These are phyloP conservation scores for Corythaixoides concolor DNA, from an alignment of 2,113 vertebrate genomes.

Conservation along the genomic window DNA sequence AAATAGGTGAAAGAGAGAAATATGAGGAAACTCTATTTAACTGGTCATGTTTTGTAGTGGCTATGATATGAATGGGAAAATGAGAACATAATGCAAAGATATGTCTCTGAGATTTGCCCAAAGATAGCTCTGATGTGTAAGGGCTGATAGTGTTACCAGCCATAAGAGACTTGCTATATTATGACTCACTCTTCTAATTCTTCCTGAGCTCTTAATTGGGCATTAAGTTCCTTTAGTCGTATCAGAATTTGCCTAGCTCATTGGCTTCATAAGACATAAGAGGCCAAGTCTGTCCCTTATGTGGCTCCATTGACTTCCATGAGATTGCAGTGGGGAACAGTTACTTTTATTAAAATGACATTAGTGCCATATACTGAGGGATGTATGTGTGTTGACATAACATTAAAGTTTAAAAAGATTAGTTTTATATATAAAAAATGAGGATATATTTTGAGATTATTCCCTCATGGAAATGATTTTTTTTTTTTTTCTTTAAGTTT, in stretches of 20 bases:
- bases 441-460: not conserved
- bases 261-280: conserved; percentile 11
- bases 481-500: not conserved
- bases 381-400: not conserved
- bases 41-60: not conserved
- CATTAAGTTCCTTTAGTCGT: not conserved
- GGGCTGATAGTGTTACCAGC: not conserved
- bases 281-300: not conserved
- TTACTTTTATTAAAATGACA: not conserved
- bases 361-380: not conserved
- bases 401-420: not conserved
- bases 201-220: conserved; percentile 4
- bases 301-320: not conserved
- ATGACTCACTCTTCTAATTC: not conserved
- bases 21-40: not conserved
- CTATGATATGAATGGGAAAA: conserved; percentile 12
- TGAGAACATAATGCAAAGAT: not conserved
- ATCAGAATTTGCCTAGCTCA: conserved; percentile 21
- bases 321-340: not conserved
- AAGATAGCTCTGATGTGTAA: conserved; percentile 29
- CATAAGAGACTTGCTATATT: conserved; percentile 17
- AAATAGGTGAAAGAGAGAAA: not conserved
- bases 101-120: conserved; percentile 5
- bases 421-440: not conserved
- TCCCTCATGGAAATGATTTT: not conserved